phyloP scores from a whole-genome alignment of 2,888 invertebrate genomes.

The Rapana venosa region DNA sequence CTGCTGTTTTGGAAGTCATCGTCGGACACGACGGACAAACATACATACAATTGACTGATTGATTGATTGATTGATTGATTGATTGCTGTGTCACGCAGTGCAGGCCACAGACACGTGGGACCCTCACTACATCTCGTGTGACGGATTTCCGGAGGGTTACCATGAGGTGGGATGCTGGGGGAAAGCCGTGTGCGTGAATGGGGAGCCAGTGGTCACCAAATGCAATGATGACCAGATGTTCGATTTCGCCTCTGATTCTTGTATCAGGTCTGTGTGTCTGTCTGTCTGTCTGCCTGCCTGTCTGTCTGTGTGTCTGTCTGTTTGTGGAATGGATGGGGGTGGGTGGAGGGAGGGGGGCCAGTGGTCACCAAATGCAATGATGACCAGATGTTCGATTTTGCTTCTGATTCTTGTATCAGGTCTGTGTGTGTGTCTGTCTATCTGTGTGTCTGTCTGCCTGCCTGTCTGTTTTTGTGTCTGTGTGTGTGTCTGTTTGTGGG shows the following conservation, averaged over 20 bases:
- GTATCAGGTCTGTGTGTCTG: constrained; percentile 24
- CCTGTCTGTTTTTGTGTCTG: too few relatives aligned
- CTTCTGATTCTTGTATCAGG: constrained; percentile 35
- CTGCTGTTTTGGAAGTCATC: too few relatives aligned
- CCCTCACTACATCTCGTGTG: constrained; percentile 42
- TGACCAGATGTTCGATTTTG: constrained; percentile 36
- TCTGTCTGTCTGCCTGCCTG: neutral
- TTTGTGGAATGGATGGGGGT: too few relatives aligned
- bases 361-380: constrained; percentile 22
- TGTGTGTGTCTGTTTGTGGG: neutral
- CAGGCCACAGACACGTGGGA: neutral
- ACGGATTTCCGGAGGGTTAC: constrained; percentile 38
- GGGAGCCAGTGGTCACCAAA: constrained; percentile 29
- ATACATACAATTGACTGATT: too few relatives aligned
- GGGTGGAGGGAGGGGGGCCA: too few relatives aligned
- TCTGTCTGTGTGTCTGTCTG: neutral
- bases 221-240: constrained; percentile 31
- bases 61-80: too few relatives aligned
- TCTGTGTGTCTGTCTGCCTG: neutral
- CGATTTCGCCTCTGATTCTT: constrained; percentile 29
- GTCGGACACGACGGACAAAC: too few relatives aligned
- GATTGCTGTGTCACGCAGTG: neutral
- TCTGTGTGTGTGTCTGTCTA: neutral
- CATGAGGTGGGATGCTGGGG: constrained; percentile 44
- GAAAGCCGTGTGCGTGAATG: constrained; percentile 37